Conservation (phyloP, 2,797 vertebrate species). For the Oryzias dopingdopingensis region DNA sequence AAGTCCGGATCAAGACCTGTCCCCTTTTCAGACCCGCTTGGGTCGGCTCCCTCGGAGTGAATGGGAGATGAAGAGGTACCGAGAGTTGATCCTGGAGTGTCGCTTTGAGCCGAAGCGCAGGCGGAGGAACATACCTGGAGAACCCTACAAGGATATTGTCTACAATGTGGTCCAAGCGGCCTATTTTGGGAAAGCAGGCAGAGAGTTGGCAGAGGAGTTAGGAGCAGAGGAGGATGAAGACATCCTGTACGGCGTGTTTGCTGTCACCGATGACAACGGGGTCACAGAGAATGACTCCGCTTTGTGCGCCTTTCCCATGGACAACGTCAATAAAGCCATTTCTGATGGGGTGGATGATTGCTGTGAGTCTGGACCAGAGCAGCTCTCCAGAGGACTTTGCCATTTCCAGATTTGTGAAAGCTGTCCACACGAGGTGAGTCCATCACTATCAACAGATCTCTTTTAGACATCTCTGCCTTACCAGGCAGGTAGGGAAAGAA, state of each 20-base stretch:
- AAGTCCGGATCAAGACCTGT: slow-evolving; percentile 54
- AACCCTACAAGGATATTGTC: slow-evolving; percentile 67
- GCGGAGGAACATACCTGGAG: slow-evolving; percentile 55
- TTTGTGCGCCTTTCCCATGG: slow-evolving; percentile 88
- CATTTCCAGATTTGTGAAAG: slow-evolving; percentile 86
- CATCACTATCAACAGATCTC: slow-evolving; percentile 2
- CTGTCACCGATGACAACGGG: slow-evolving; percentile 69
- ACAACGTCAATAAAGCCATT: slow-evolving; percentile 81
- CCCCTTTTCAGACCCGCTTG: slow-evolving; percentile 85
- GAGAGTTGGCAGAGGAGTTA: slow-evolving; percentile 82
- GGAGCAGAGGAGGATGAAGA: slow-evolving; percentile 73
- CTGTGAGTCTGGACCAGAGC: slow-evolving; percentile 74
- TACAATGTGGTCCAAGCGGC: slow-evolving; percentile 90
- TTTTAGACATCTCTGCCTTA: neutral
- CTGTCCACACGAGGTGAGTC: slow-evolving; percentile 89
- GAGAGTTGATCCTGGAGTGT: slow-evolving; percentile 89
- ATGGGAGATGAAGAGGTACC: slow-evolving; percentile 83
- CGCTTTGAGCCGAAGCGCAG: slow-evolving; percentile 85
- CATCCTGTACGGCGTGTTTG: slow-evolving; percentile 89
- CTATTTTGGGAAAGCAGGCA: slow-evolving; percentile 79
- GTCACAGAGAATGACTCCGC: slow-evolving; percentile 76
- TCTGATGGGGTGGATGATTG: slow-evolving; percentile 83
- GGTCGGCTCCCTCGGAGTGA: slow-evolving; percentile 81
- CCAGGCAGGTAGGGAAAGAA: too few species aligned
- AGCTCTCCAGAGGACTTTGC: slow-evolving; percentile 82